Base-by-base conservation (phyloP, 2,888 invertebrate species). In the Boloria euphrosyne region DNA sequence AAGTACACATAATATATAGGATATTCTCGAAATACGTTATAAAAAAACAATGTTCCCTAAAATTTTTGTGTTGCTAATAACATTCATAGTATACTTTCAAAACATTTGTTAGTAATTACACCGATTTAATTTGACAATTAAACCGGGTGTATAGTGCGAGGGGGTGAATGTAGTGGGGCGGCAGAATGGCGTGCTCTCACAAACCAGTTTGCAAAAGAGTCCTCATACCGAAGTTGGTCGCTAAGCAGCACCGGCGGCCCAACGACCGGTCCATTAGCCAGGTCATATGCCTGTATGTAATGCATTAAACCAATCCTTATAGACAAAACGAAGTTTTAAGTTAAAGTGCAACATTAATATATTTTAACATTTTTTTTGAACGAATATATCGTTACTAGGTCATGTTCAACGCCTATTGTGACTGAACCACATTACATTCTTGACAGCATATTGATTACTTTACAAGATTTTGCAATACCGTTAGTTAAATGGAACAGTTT, bases 191-290 rank as follows among this genome's bases (percentile, higher is more conserved):
- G 73, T 77, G 77, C 77, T 78, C 79, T 79, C 77, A 71, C 73
- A 84, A 86, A 89, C 87, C 84, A 79, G 90, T 90, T 89, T 86
- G 85, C 82, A 78, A 84, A 84, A 86, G 84, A 82, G 81, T 82
- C 81, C 84, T 83, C 83, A 77, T 79, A 79, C 75, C 78, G 76
- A 82, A 81, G 79, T 80, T 80, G 81, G 81, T 80, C 79, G 81
- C 76, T 78, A 74, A 76, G 75, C 73, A 68, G 74, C 69, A 68
- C 63, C 62, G 73, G 70, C 74, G 64, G 73, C 73, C 75, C 72
- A 71, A 76, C 75, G 77, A 76, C 79, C 80, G 75, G 80, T 79
- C 80, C 78, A 81, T 81, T 82, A 83, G 77, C 74, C 78, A 74
- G 81, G 79, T 81, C 83, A 83, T 82, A 80, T 78, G 75, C 76